Evolutionary conservation across 2,113 vertebrate genomes (phyloP), one percentile per base, ranked within the genome.

Genomic region (Nestor notabilis): DNA sequence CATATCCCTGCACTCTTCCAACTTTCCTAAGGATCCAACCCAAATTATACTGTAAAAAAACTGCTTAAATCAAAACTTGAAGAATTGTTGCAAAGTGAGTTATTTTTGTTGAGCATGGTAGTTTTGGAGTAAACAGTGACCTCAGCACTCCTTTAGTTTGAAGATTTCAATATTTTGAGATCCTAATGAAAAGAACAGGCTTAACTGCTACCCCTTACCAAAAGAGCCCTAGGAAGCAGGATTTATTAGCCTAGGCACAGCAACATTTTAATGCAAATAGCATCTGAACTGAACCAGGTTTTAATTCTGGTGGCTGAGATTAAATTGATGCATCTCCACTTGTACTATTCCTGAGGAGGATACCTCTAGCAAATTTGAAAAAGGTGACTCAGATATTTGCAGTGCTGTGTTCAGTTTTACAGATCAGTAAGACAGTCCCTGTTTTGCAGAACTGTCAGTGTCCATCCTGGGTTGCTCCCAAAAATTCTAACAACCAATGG

Each of bases 311-410:
- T 66, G 12, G 9, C 49, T 70, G 60, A 90, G 53, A 61, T 60
- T 61, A 60, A 64, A 87, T 44, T 64, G 49, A n/a, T 24, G 3
- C 3, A 2, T 53, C n/a, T 49, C 8, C 13, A 74, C 24, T 28
- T 49, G 24, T 23, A 46, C 11, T 14, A 13, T 41, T 81, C 17
- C 50, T 0, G 0, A 58, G 53, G 7, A 89, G n/a, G 28, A 27
- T 23, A 37, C 9, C 13, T 9, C n/a, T 9, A 46, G 17, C 9
- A 71, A 72, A 60, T 10, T 21, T 33, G 8, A 55, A 87, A 75
- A 47, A 53, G 7, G 3, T 37, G 11, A 70, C 27, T 80, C 24
- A 35, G 24, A 11, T 78, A 66, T 46, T 79, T 80, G 27, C 61
- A 31, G 11, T 18, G 7, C 20, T 68, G 7, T 13, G 12, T 64